Evolutionary conservation across 2,113 vertebrate species (phyloP).

Genomic region (Eidolon helvum): DNA sequence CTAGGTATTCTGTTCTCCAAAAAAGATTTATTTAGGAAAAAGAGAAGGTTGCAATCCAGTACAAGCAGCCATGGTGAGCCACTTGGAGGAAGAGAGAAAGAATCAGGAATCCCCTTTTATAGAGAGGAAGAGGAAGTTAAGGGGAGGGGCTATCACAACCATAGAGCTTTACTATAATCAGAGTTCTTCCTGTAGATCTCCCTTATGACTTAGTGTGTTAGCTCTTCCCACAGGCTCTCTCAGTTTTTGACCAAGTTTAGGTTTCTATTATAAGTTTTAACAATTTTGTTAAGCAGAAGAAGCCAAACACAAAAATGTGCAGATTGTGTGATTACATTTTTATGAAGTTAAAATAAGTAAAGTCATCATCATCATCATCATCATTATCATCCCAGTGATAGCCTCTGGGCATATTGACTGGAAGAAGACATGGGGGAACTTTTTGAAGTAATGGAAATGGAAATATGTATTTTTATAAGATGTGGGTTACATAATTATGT

Average conservation of each 20-base stretch:
- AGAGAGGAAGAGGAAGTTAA: too few relatives aligned
- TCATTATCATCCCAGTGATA: not conserved
- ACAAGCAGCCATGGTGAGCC: too few relatives aligned
- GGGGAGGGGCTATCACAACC: too few relatives aligned
- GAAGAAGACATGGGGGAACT: not conserved
- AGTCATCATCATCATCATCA: not conserved
- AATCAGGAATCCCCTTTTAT: too few relatives aligned
- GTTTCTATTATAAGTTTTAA: not conserved
- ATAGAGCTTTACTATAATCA: not conserved
- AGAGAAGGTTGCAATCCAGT: too few relatives aligned
- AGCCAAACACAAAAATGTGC: not conserved
- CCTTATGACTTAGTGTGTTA: not conserved
- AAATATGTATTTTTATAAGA: not conserved
- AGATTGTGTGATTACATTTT: not conserved
- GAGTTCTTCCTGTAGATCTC: not conserved
- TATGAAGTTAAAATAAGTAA: not conserved
- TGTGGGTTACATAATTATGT: not conserved
- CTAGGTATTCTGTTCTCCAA: too few relatives aligned
- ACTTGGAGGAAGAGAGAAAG: too few relatives aligned
- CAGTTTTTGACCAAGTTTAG: not conserved
- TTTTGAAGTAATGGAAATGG: not conserved
- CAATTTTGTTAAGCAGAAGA: not conserved
- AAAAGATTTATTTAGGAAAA: too few relatives aligned
- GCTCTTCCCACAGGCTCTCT: not conserved
- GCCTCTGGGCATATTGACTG: not conserved